Evolutionary conservation across 2,888 invertebrate genomes (phyloP), one percentile per base, ranked within the genome.

Genomic region (Hypselothyrea guttata): DNA sequence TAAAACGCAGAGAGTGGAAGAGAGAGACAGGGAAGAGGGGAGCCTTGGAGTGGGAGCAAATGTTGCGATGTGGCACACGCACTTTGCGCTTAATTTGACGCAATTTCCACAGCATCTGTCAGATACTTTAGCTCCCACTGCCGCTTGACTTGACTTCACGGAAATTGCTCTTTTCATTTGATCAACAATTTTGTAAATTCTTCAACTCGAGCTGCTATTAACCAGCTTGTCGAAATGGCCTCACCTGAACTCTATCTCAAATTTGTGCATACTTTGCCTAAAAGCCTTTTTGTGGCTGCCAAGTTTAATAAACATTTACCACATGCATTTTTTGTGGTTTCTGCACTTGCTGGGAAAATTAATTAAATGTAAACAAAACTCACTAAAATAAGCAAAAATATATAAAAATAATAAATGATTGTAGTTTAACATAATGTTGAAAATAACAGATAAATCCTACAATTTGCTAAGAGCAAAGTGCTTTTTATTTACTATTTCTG

Each of bases 81-180:
- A 64, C 62, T 57, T 83, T 83, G 57, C 54, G 55, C 82, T 86
- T 73, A 71, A 84, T 86, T 77, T 59, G 51, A 74, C 13, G 69
- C 82, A 84, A 84, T 85, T 85, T 75, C 44, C 62, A 51, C 49
- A 62, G 51, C 41, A 45, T 40, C 40, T 48, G 2, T 37, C 31
- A 7, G 9, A 41, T 30, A 42, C 13, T 27, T 4, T 1, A 12
- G 27, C 51, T 52, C 30, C 45, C 44, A 37, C 46, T 37, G 34
- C 15, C 5, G 3, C 35, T 35, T 34, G 41, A 9, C n/a, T 40
- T 11, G 31, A 40, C n/a, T 40, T 48, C 38, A 51, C 28, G 18
- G 42, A 7, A 31, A 28, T 44, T 49, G 48, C 34, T 31, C 30
- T 15, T 57, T 41, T 45, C 13, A 44, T 38, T 51, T 35, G 33